phyloP scores from a whole-genome alignment of 1,140 invertebrate genomes.

The Drosophila varians region DNA sequence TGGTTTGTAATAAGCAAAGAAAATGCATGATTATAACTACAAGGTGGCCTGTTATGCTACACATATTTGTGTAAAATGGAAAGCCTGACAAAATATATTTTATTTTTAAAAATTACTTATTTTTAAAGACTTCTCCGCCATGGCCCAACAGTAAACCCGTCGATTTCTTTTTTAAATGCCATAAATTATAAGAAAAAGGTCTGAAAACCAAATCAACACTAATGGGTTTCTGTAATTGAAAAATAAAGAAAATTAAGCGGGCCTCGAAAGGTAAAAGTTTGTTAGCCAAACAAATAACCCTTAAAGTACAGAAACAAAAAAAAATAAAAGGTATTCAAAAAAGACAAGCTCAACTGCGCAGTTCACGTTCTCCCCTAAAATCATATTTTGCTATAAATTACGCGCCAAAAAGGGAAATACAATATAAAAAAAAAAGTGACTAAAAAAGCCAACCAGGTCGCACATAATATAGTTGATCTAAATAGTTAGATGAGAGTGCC shows the following conservation, averaged over 20 bases:
- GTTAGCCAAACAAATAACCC: slow-evolving; percentile 26
- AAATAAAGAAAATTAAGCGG: slow-evolving; percentile 28
- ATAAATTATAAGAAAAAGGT: slow-evolving; percentile 58
- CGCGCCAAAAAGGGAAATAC: slow-evolving; percentile 51
- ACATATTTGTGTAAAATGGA: slow-evolving; percentile 23
- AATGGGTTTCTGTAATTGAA: slow-evolving; percentile 67
- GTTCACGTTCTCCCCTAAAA: slow-evolving; percentile 51
- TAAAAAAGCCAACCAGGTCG: slow-evolving; percentile 13
- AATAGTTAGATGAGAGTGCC: slow-evolving; percentile 30
- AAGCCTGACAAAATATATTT: slow-evolving; percentile 1
- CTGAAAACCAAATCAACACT: slow-evolving; percentile 41
- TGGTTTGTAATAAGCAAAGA: slow-evolving; percentile 29
- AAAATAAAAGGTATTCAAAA: slow-evolving; percentile 24
- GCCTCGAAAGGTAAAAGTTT: slow-evolving; percentile 39
- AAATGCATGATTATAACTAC: slow-evolving; percentile 31
- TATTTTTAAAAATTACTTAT: background rate
- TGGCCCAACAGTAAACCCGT: background rate
- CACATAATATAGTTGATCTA: slow-evolving; percentile 24
- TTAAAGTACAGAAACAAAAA: slow-evolving; percentile 7
- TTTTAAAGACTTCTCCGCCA: background rate
- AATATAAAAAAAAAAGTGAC: slow-evolving; percentile 23
- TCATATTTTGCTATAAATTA: slow-evolving; percentile 31
- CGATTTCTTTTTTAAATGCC: slow-evolving; percentile 8
- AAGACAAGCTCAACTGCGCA: slow-evolving; percentile 59
- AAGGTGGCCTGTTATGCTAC: background rate